Conservation (phyloP, 1,140 invertebrate genomes). For the Stratiolaelaps scimitus region DNA sequence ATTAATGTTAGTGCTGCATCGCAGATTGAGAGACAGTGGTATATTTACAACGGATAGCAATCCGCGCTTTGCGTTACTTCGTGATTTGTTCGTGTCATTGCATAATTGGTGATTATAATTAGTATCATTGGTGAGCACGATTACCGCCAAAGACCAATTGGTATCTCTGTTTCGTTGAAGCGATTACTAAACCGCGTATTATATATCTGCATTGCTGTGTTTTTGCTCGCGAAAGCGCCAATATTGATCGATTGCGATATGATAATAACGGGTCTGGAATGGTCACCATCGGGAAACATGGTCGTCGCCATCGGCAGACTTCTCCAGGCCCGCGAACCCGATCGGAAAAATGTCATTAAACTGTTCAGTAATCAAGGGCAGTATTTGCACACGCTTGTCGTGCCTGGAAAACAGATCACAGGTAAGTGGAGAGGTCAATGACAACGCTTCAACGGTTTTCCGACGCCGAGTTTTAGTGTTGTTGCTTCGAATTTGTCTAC, state of each 20-base stretch:
- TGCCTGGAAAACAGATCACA: slow-evolving; percentile 70
- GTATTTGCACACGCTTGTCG: slow-evolving; percentile 66
- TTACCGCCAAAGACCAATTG: no score
- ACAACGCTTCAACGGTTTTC: no score
- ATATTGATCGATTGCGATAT: slow-evolving; percentile 56
- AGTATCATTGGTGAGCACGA: no score
- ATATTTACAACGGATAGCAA: no score
- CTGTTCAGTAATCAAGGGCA: slow-evolving; percentile 78
- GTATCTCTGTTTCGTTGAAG: no score
- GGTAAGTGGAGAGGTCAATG: neutral
- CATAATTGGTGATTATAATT: no score
- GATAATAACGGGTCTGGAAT: slow-evolving; percentile 62
- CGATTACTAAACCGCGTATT: no score
- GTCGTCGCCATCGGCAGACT: slow-evolving; percentile 63
- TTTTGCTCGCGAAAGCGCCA: slow-evolving; percentile 40
- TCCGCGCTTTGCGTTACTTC: no score
- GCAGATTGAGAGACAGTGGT: no score
- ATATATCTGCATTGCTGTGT: no score
- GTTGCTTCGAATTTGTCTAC: no score
- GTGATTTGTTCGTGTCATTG: no score
- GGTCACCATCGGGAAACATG: slow-evolving; percentile 81
- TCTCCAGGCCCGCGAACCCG: slow-evolving; percentile 45
- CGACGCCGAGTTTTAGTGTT: neutral
- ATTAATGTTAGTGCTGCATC: slow-evolving; percentile 44
- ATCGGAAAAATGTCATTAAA: slow-evolving; percentile 69